Conservation (phyloP, 2,888 invertebrate species). For the Leptopilina syphax region DNA sequence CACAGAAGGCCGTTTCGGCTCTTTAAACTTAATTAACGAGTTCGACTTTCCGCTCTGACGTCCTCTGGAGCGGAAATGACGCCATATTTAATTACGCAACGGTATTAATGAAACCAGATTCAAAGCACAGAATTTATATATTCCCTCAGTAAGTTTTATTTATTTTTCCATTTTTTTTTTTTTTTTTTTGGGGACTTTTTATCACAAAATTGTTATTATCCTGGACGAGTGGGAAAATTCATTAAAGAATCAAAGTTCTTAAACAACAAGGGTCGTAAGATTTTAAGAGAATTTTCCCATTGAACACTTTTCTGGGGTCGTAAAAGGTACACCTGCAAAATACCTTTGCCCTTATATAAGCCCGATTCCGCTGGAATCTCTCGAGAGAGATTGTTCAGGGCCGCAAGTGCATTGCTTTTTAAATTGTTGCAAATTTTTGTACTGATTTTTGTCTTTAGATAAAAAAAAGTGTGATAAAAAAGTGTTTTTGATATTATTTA, state of each 20-base stretch:
- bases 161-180: too few species aligned
- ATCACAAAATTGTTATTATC: too few species aligned
- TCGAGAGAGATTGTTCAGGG: constrained; percentile 14
- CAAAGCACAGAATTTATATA: background rate
- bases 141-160: background rate
- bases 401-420: background rate
- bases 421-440: background rate
- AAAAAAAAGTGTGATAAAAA: too few species aligned
- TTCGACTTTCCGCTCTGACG: constrained; percentile 40
- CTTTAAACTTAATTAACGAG: constrained; percentile 39
- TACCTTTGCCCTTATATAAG: constrained; percentile 26
- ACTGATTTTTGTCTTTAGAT: background rate
- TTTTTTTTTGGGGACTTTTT: background rate
- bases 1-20: constrained; percentile 28
- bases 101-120: constrained; percentile 35
- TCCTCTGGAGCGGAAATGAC: constrained; percentile 31
- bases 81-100: constrained; percentile 39
- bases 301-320: background rate
- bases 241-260: background rate
- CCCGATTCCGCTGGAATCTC: constrained; percentile 15
- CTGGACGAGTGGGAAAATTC: background rate
- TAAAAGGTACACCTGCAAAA: constrained; percentile 22
- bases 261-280: background rate
- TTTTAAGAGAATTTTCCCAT: background rate
- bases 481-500: too few species aligned